Conservation (phyloP, 2,888 invertebrate genomes). For the Noctua fimbriata region DNA sequence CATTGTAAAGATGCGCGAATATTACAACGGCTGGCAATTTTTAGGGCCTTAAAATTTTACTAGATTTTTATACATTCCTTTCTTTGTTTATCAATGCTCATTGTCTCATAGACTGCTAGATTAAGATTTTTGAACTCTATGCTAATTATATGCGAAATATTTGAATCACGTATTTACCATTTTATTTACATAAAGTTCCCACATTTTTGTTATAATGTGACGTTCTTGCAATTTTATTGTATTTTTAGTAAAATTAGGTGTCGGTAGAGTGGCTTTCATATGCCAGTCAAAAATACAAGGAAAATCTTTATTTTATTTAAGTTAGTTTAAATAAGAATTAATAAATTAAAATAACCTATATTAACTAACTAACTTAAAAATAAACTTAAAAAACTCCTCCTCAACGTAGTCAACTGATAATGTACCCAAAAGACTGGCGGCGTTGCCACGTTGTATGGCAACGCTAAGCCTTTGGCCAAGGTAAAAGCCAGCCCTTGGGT, state of each 20-base stretch:
- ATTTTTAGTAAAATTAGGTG: conserved; percentile 24
- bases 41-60: no score
- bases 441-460: no score
- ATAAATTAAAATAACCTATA: no score
- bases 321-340: neutral
- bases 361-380: no score
- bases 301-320: conserved; percentile 1
- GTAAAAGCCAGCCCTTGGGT: no score
- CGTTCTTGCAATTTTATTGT: conserved; percentile 27
- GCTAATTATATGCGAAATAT: conserved; percentile 12
- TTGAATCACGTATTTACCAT: conserved; percentile 28
- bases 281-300: neutral
- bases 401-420: no score
- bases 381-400: no score
- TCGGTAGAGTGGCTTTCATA: neutral
- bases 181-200: conserved; percentile 51
- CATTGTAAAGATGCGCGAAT: no score
- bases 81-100: no score
- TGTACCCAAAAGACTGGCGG: no score
- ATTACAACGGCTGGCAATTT: no score
- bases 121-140: conserved; percentile 8
- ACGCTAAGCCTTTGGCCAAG: no score
- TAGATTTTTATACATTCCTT: neutral
- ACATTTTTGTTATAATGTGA: conserved; percentile 49
- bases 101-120: neutral